These are phyloP conservation scores for Heptranchias perlo DNA, from an alignment of 2,113 vertebrate genomes.

Conservation along the genomic window DNA sequence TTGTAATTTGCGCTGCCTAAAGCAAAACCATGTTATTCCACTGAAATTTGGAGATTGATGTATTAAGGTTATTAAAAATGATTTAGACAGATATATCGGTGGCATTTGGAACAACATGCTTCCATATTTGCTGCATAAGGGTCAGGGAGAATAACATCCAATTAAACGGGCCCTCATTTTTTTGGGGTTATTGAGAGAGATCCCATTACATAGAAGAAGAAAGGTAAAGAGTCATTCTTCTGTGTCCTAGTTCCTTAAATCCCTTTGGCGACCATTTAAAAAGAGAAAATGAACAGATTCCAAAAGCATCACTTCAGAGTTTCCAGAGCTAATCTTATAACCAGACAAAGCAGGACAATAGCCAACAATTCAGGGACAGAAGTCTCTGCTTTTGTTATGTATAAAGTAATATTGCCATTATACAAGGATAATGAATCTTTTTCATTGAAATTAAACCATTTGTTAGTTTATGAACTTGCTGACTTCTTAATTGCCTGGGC, in stretches of 20 bases:
- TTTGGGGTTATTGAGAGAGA: background rate
- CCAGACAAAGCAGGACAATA: background rate
- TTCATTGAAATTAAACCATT: background rate
- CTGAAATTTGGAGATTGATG: background rate
- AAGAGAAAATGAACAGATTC: background rate
- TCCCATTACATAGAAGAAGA: background rate
- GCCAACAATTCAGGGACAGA: background rate
- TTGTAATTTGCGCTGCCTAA: background rate
- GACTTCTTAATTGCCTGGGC: background rate
- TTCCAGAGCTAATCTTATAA: background rate
- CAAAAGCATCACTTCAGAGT: constrained; percentile 16
- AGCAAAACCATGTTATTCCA: background rate
- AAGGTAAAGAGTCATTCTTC: background rate
- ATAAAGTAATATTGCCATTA: no score
- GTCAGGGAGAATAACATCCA: background rate
- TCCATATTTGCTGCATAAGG: background rate
- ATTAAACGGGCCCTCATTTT: background rate
- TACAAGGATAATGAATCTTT: background rate
- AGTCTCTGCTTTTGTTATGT: background rate
- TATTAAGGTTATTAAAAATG: constrained; percentile 30
- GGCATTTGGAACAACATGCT: constrained; percentile 30
- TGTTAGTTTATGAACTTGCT: background rate
- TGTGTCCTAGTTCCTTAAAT: background rate
- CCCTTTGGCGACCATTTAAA: background rate
- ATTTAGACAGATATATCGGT: constrained; percentile 21